Base-by-base conservation (phyloP, 2,113 vertebrate species). In the Orientallactaga bullata region DNA sequence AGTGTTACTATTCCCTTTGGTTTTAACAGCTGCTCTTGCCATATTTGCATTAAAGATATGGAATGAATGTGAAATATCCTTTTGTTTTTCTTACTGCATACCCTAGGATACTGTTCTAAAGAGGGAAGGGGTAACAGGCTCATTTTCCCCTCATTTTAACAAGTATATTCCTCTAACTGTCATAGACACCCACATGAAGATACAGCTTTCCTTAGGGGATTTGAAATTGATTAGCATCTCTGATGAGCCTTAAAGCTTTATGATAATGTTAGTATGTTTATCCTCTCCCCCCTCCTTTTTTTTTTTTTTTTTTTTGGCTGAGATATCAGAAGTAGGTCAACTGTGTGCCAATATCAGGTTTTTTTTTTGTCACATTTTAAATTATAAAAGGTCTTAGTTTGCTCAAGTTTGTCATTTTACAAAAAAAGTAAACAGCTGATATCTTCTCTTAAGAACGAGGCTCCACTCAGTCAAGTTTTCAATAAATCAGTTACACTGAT, bases 401-500 rank as follows among this genome's bases (percentile, higher is more conserved):
- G 0, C 60, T 97, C 93, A 65, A 58, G 16, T 88, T 71, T 88
- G 21, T 77, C 85, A 71, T 74, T 79, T 93, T 24, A 71, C 83
- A 60, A 61, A 68, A 74, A 92, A 94, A 68, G 9, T 55, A 72
- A 93, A 60, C 87, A 95, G 6, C 94, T 92, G 30, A 68, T 95
- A 42, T 73, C 91, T 80, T 72, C 32, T 97, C 79, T 95, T 81
- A 88, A 97, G 94, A 97, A 95, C 93, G 95, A 95, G 42, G 63
- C 93, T 93, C 96, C 96, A 88, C 66, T 92, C 66, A 96, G 91
- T 96, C 88, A 96, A 86, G 92, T 98, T 98, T 96, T 96, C 37
- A 91, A 96, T 98, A 98, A 96, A 97, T 96, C 95, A 55, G 89
- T 98, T 97, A 95, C 0, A 12, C 79, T 89, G 85, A 89, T 97